Percentiles rank a stretch among this genome's conserved stretches.
Evolutionary conservation across 1,140 invertebrate genomes (phyloP).

Genomic region (Venturia canescens): DNA sequence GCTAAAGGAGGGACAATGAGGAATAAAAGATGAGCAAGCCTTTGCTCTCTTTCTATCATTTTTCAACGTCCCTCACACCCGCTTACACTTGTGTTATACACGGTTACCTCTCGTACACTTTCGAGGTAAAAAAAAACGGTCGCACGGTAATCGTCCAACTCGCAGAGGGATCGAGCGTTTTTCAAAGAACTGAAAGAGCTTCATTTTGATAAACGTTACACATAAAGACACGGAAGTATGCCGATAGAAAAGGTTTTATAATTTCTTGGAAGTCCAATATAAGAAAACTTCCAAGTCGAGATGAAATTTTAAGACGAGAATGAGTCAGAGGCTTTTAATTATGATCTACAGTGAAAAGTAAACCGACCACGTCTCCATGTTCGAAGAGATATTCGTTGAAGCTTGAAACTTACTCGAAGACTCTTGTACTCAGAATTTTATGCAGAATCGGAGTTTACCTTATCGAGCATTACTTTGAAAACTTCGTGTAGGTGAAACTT

Average conservation of each 20-base stretch:
- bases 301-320: too few relatives aligned
- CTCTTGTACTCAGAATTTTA: too few relatives aligned
- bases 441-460: too few relatives aligned
- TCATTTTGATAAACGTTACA: neutral
- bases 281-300: too few relatives aligned
- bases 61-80: slow-evolving; percentile 1
- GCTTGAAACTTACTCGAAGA: too few relatives aligned
- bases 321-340: too few relatives aligned
- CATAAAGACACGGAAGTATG: neutral
- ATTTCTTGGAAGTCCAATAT: neutral
- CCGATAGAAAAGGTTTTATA: neutral
- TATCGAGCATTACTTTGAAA: too few relatives aligned
- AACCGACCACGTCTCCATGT: too few relatives aligned
- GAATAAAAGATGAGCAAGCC: slow-evolving; percentile 37
- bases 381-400: too few relatives aligned
- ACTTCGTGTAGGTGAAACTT: neutral
- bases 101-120: slow-evolving; percentile 14
- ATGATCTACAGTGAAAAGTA: too few relatives aligned
- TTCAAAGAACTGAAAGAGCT: neutral
- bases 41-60: neutral
- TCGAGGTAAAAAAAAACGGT: slow-evolving; percentile 10
- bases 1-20: neutral
- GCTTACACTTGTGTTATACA: slow-evolving; percentile 28
- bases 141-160: neutral
- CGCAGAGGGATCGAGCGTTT: neutral